These are phyloP conservation scores for Sesamia nonagrioides DNA, from an alignment of 1,140 invertebrate species.

Conservation along the genomic window DNA sequence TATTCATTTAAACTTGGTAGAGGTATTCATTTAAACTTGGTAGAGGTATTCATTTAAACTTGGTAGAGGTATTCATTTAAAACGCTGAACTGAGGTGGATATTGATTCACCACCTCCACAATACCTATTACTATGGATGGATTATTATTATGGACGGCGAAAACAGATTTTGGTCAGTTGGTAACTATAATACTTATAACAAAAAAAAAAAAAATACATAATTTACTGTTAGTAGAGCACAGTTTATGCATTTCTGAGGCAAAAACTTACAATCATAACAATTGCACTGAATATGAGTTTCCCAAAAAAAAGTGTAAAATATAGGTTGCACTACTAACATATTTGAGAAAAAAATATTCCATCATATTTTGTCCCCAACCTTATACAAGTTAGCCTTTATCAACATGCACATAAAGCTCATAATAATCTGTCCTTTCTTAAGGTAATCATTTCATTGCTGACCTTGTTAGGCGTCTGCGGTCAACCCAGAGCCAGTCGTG, in stretches of 20 bases:
- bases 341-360: not conserved
- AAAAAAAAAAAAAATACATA: too few relatives aligned
- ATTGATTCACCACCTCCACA: too few relatives aligned
- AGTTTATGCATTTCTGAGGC: not conserved
- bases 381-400: not conserved
- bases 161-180: too few relatives aligned
- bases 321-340: constrained; percentile 3
- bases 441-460: constrained; percentile 4
- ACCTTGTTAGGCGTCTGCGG: constrained; percentile 39
- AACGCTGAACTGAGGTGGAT: too few relatives aligned
- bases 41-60: too few relatives aligned
- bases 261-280: not conserved
- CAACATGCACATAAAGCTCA: not conserved
- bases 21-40: too few relatives aligned
- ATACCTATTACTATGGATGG: too few relatives aligned
- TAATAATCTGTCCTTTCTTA: not conserved
- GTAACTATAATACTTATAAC: too few relatives aligned
- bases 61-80: too few relatives aligned
- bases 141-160: too few relatives aligned
- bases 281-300: not conserved
- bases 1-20: too few relatives aligned
- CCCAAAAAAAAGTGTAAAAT: not conserved
- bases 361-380: not conserved
- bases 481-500: constrained; percentile 46
- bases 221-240: not conserved